A percentile compares a stretch with the other conserved stretches of the same genome.
These are phyloP conservation scores for Caranx ignobilis DNA, from an alignment of 2,113 vertebrate genomes.

Conservation along the genomic window DNA sequence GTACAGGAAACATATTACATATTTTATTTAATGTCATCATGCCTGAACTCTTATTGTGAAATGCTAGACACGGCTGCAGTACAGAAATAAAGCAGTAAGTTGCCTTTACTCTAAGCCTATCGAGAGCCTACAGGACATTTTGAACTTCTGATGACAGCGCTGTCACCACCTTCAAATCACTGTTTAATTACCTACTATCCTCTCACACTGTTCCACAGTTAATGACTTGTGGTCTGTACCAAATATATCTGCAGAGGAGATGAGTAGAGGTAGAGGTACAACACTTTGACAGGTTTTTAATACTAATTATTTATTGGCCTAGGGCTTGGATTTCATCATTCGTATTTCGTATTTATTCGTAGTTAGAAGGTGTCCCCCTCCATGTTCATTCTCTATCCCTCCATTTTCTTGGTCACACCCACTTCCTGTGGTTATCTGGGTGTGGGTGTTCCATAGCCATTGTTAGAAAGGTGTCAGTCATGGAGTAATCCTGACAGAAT, in stretches of 20 bases:
- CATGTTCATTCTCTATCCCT: slow-evolving; percentile 32
- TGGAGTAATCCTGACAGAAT: slow-evolving; percentile 22
- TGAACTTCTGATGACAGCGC: slow-evolving; percentile 4
- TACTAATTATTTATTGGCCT: background rate
- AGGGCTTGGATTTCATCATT: too few relatives aligned
- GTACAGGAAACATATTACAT: too few relatives aligned
- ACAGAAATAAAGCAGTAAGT: background rate
- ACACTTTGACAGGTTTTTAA: background rate
- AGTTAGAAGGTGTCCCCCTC: slow-evolving; percentile 25
- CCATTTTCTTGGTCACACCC: slow-evolving; percentile 30
- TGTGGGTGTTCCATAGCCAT: slow-evolving; percentile 22
- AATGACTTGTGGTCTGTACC: background rate
- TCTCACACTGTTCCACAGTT: background rate
- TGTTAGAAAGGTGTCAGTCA: slow-evolving; percentile 58
- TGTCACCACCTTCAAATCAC: slow-evolving; percentile 38
- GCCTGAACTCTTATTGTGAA: background rate
- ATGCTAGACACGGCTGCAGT: background rate
- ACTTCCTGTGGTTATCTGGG: slow-evolving; percentile 64
- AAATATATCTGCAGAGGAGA: background rate
- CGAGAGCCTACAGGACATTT: background rate
- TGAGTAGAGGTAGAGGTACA: slow-evolving; percentile 1
- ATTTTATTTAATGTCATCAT: background rate
- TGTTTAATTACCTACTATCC: background rate
- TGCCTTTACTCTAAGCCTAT: background rate
- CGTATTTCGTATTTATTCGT: slow-evolving; percentile 41